Conservation (phyloP, 2,888 invertebrate genomes). For the Scaptomyza polygonia region DNA sequence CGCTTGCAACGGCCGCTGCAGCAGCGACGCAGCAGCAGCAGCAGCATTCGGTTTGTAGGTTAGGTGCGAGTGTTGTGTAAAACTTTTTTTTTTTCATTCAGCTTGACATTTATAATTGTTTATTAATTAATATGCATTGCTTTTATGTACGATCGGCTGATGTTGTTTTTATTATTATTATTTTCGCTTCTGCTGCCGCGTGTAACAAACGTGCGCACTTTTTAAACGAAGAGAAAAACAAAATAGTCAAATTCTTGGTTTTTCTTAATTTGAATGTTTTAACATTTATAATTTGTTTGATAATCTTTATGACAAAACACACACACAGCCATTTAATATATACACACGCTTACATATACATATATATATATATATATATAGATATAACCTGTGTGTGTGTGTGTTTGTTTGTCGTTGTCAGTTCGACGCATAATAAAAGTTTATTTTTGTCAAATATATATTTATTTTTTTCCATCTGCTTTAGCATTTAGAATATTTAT, state of each 20-base stretch:
- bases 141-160: constrained; percentile 20
- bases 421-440: constrained; percentile 76
- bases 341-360: constrained; percentile 27
- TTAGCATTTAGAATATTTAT: constrained; percentile 17
- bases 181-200: constrained; percentile 59
- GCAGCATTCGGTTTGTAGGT: constrained; percentile 67
- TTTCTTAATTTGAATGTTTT: constrained; percentile 50
- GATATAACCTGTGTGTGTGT: constrained; percentile 19
- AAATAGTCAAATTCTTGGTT: constrained; percentile 14
- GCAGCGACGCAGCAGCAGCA: constrained; percentile 29
- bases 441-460: constrained; percentile 70
- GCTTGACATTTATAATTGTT: constrained; percentile 48
- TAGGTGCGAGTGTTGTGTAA: constrained; percentile 81
- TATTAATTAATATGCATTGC: constrained; percentile 56
- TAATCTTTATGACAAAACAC: constrained; percentile 66
- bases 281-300: constrained; percentile 52
- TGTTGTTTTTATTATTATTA: constrained; percentile 17
- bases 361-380: constrained; percentile 14
- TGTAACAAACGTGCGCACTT: constrained; percentile 77
- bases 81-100: constrained; percentile 37
- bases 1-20: constrained; percentile 49
- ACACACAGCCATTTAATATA: not conserved
- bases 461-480: constrained; percentile 34
- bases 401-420: constrained; percentile 51
- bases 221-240: constrained; percentile 14